Evolutionary conservation across 2,797 vertebrate genomes (phyloP).

Genomic region (Psittacula derbiana): DNA sequence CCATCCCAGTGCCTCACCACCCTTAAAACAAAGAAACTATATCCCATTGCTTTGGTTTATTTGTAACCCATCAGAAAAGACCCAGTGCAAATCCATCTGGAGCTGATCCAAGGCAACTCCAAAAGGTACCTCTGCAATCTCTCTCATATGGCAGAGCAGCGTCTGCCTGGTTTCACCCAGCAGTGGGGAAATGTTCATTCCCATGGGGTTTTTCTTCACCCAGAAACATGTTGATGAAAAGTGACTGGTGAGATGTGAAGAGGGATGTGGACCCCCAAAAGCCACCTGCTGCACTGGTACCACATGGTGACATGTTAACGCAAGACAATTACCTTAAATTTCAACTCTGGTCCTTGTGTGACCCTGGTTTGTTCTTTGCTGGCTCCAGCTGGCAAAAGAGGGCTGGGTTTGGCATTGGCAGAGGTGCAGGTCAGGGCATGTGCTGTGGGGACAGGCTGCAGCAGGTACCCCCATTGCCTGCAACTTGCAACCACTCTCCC

Average conservation of each 20-base stretch:
- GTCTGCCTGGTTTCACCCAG: accelerated
- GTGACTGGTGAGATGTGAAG: accelerated
- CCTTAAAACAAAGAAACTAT: not conserved
- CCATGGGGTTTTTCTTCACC: not conserved
- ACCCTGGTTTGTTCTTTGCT: not conserved
- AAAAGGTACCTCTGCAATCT: not conserved
- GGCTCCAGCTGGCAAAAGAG: not conserved
- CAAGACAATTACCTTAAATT: not conserved
- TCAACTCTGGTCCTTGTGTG: not conserved
- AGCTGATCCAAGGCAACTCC: constrained; percentile 13
- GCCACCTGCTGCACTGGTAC: not conserved
- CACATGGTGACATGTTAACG: accelerated
- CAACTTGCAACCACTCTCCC: accelerated
- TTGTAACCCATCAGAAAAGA: constrained; percentile 8
- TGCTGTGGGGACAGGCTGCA: not conserved
- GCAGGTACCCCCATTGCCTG: accelerated
- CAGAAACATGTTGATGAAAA: not conserved
- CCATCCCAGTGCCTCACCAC: no score
- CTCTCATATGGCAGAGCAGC: not conserved
- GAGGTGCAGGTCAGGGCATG: not conserved
- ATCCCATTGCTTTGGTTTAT: constrained; percentile 47
- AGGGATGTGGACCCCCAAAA: not conserved
- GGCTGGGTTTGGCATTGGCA: not conserved
- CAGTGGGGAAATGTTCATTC: not conserved
- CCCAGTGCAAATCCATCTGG: constrained; percentile 42